Conservation (phyloP, 2,888 invertebrate genomes). For the Brachylomia viminalis region DNA sequence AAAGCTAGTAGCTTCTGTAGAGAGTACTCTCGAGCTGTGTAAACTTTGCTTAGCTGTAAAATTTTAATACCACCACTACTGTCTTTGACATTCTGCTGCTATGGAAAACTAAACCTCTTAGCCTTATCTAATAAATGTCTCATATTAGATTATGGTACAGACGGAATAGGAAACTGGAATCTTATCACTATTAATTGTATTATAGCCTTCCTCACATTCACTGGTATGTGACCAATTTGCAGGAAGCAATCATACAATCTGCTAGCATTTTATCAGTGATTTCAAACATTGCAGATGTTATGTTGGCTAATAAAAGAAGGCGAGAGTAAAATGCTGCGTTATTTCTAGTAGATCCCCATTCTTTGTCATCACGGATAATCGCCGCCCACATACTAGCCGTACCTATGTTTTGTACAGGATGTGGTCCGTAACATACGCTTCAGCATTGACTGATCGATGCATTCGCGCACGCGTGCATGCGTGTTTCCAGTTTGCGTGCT, state of each 20-base stretch:
- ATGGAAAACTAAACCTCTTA: background rate
- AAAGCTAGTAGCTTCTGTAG: background rate
- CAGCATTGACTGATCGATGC: background rate
- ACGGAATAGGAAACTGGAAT: background rate
- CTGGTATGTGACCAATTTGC: slow-evolving; percentile 1
- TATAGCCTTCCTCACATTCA: background rate
- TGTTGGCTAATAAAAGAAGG: background rate
- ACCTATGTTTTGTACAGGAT: slow-evolving; percentile 8
- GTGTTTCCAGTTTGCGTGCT: background rate
- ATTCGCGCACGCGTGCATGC: slow-evolving; percentile 19
- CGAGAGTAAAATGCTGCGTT: background rate
- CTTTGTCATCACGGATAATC: background rate
- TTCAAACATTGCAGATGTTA: slow-evolving; percentile 4
- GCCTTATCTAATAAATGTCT: background rate
- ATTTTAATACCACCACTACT: background rate
- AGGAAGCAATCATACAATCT: background rate
- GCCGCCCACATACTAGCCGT: background rate
- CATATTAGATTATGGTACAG: background rate
- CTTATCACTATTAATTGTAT: background rate
- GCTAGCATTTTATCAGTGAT: slow-evolving; percentile 1
- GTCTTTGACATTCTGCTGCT: background rate
- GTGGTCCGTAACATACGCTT: background rate
- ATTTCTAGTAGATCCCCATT: background rate
- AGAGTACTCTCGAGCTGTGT: background rate
- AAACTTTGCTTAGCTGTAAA: background rate